Conservation (phyloP, 2,797 vertebrate species). For the Micromesistius poutassou region DNA sequence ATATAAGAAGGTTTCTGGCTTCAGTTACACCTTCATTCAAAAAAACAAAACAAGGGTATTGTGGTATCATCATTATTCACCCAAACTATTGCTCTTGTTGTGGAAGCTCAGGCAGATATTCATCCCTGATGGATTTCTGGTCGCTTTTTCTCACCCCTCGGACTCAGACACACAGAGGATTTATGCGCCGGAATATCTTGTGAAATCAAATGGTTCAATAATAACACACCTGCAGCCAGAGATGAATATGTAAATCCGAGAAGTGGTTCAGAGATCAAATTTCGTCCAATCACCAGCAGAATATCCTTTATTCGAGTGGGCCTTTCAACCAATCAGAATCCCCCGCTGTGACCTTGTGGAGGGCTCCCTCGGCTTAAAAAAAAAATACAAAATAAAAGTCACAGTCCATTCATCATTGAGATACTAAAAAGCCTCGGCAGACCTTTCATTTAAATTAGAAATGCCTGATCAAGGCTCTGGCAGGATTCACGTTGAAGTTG, state of each 20-base stretch:
- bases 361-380: conserved; percentile 48
- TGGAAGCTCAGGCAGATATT: conserved; percentile 46
- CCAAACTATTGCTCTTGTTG: conserved; percentile 50
- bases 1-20: conserved; percentile 1
- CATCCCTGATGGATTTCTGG: conserved; percentile 46
- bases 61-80: conserved; percentile 57
- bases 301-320: conserved; percentile 50
- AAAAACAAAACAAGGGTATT: conserved; percentile 21
- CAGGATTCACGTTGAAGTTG: conserved; percentile 25
- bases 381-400: conserved; percentile 27
- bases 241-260: conserved; percentile 71
- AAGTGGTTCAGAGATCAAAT: conserved; percentile 68
- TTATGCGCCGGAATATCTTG: conserved; percentile 59
- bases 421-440: conserved; percentile 34
- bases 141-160: conserved; percentile 42
- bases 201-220: conserved; percentile 65
- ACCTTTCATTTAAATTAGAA: conserved; percentile 50
- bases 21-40: conserved; percentile 37
- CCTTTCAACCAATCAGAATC: conserved; percentile 56
- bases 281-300: conserved; percentile 58
- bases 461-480: conserved; percentile 28
- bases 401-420: conserved; percentile 39
- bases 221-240: conserved; percentile 58
- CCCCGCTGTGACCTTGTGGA: conserved; percentile 45
- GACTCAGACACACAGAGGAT: conserved; percentile 42